Evolutionary conservation across 2,888 invertebrate genomes (phyloP).

Genomic region (Pherbina coryleti): DNA sequence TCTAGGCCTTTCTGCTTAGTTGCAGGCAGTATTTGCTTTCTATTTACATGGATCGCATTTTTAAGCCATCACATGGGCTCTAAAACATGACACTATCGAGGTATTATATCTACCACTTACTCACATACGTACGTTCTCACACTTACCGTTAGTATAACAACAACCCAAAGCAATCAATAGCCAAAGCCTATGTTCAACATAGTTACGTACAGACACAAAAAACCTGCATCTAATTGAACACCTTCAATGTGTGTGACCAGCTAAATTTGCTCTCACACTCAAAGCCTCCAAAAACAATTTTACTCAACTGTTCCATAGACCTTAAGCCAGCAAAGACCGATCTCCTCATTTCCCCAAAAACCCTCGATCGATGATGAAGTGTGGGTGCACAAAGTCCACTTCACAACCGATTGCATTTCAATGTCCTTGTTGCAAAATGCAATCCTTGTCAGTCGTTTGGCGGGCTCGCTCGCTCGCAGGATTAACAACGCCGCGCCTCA

Average conservation of each 20-base stretch:
- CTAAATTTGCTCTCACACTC: constrained; percentile 7
- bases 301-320: no score
- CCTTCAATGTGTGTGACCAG: constrained; percentile 5
- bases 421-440: constrained; percentile 25
- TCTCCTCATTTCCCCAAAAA: not conserved
- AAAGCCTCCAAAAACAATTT: not conserved
- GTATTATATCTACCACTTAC: not conserved
- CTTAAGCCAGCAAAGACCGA: not conserved
- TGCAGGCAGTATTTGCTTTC: not conserved
- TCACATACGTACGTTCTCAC: no score
- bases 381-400: not conserved
- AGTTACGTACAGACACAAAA: not conserved
- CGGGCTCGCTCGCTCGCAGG: not conserved
- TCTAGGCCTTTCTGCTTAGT: not conserved
- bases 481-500: not conserved
- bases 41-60: not conserved
- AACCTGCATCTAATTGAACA: constrained; percentile 16
- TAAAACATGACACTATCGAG: not conserved
- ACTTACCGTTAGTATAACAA: not conserved
- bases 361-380: no score
- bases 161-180: constrained; percentile 7
- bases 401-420: constrained; percentile 14
- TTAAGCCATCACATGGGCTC: not conserved
- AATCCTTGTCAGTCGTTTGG: not conserved
- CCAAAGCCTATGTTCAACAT: constrained; percentile 1